These are phyloP conservation scores for Lucilia sericata DNA, from an alignment of 1,140 invertebrate genomes.

Conservation along the genomic window DNA sequence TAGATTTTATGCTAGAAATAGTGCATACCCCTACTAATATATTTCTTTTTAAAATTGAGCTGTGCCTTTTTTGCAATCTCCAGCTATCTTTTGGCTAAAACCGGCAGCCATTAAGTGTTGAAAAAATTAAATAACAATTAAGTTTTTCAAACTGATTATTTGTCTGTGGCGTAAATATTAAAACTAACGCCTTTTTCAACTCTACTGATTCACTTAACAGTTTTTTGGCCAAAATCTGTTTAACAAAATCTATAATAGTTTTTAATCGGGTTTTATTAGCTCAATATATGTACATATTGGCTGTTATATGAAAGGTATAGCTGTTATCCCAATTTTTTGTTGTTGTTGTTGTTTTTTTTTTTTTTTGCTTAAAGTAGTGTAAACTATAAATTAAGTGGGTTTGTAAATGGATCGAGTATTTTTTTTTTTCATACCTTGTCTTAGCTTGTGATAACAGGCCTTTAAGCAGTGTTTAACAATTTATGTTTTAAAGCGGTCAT, in stretches of 20 bases:
- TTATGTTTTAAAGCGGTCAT: neutral
- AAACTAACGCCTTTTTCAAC: neutral
- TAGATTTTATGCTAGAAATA: neutral
- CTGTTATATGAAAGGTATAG: neutral
- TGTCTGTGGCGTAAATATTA: neutral
- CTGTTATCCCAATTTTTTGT: neutral
- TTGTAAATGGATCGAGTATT: neutral
- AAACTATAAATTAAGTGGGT: conserved; percentile 22
- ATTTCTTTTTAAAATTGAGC: neutral
- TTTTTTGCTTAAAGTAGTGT: neutral
- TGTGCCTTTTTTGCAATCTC: neutral
- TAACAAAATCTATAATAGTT: conserved; percentile 1
- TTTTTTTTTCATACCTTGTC: neutral
- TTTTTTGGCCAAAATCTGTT: neutral
- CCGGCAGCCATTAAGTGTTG: conserved; percentile 18
- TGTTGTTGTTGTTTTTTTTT: no score
- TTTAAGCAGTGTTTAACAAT: conserved; percentile 14
- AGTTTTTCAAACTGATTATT: neutral
- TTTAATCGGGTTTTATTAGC: neutral
- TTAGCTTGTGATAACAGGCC: conserved; percentile 23
- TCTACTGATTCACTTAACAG: neutral
- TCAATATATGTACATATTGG: neutral
- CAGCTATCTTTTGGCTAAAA: neutral
- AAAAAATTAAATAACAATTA: conserved; percentile 29
- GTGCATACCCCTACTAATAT: neutral